phyloP scores from a whole-genome alignment of 2,888 invertebrate genomes.

The Meghimatium bilineatum region DNA sequence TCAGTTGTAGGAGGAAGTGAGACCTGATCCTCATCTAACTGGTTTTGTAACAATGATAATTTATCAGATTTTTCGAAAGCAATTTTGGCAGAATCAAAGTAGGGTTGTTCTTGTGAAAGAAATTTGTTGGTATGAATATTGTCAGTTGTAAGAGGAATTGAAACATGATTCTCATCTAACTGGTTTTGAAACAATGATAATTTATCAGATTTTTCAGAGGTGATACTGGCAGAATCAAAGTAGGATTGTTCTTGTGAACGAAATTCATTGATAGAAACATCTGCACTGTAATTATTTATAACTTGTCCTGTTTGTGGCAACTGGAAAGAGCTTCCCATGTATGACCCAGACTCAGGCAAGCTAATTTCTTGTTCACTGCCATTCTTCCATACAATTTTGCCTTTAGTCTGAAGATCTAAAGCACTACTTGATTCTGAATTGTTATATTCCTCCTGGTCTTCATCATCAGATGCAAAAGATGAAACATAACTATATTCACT shows the following conservation, averaged over 20 bases:
- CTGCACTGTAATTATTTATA: background rate
- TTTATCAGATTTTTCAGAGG: background rate
- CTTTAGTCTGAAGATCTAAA: conserved; percentile 7
- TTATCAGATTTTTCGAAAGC: background rate
- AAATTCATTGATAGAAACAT: background rate
- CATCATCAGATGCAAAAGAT: conserved; percentile 41
- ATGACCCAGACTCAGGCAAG: conserved; percentile 63
- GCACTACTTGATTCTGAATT: background rate
- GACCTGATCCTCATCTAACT: conserved; percentile 5
- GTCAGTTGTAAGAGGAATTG: conserved; percentile 30
- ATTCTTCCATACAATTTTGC: background rate
- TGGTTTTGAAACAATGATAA: background rate
- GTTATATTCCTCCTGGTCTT: conserved; percentile 28
- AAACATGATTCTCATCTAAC: conserved; percentile 3
- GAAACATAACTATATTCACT: conserved; percentile 44
- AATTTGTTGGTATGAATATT: background rate
- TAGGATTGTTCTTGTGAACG: conserved; percentile 3
- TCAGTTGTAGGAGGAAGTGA: conserved; percentile 36
- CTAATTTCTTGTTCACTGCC: conserved; percentile 59
- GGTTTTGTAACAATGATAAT: background rate
- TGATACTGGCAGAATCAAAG: background rate
- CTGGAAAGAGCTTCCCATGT: conserved; percentile 58
- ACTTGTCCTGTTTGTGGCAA: conserved; percentile 5
- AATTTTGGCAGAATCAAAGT: background rate
- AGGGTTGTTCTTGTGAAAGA: background rate